Evolutionary conservation across 2,888 invertebrate species (phyloP).

Genomic region (Aporophyla nigra): DNA sequence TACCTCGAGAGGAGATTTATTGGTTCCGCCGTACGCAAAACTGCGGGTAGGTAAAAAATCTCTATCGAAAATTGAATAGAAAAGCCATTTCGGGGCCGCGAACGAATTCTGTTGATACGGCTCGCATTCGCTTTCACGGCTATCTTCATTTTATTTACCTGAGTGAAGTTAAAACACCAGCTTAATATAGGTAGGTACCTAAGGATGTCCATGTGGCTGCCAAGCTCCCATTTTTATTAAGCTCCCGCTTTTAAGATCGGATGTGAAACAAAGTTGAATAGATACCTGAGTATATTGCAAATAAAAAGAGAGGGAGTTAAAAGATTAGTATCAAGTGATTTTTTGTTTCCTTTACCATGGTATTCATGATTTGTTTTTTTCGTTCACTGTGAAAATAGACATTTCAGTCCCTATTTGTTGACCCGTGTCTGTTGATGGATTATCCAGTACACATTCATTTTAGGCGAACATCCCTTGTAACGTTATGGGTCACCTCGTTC

Average conservation of each 20-base stretch:
- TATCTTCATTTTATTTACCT: constrained; percentile 86
- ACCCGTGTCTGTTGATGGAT: constrained; percentile 17
- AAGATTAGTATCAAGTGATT: constrained; percentile 29
- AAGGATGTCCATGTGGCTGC: constrained; percentile 49
- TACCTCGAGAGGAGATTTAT: constrained; percentile 90
- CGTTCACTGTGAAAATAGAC: constrained; percentile 19
- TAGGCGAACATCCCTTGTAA: constrained; percentile 1
- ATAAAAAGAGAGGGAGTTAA: constrained; percentile 31
- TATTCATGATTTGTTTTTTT: constrained; percentile 13
- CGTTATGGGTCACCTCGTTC: constrained; percentile 18
- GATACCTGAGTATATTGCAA: constrained; percentile 39
- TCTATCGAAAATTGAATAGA: constrained; percentile 91
- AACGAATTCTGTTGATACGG: constrained; percentile 85
- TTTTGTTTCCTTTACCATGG: constrained; percentile 22
- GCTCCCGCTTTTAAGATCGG: constrained; percentile 55
- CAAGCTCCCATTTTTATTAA: constrained; percentile 55
- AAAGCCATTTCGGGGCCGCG: constrained; percentile 88
- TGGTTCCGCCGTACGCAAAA: constrained; percentile 91
- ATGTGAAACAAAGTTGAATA: constrained; percentile 50
- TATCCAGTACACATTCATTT: constrained; percentile 17
- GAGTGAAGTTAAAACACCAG: constrained; percentile 74
- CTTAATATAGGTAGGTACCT: constrained; percentile 61
- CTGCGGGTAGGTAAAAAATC: constrained; percentile 90
- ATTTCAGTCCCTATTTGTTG: constrained; percentile 16
- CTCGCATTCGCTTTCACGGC: constrained; percentile 83